Conservation (phyloP, 2,888 invertebrate genomes). For the Volucella bombylans region DNA sequence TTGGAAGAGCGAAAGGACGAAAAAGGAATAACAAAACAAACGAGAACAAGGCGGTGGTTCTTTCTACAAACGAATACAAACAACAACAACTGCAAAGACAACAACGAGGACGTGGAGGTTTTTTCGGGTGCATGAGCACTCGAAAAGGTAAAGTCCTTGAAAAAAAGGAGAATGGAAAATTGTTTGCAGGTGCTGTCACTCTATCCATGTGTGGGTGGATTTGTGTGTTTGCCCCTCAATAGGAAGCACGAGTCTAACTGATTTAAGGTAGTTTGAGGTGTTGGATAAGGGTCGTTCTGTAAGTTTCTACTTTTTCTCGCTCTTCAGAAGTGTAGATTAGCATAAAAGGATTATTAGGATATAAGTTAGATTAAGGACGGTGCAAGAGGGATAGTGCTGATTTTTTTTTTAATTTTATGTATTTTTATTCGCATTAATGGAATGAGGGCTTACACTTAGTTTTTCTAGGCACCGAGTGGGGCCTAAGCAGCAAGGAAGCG, state of each 20-base stretch:
- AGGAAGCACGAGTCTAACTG: conserved; percentile 5
- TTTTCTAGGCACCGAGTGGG: too few relatives aligned
- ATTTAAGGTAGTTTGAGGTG: background rate
- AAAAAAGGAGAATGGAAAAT: conserved; percentile 17
- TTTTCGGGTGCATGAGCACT: conserved; percentile 57
- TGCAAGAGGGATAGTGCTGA: background rate
- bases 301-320: background rate
- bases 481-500: too few relatives aligned
- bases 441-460: background rate
- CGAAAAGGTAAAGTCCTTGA: conserved; percentile 59
- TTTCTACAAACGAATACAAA: background rate
- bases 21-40: conserved; percentile 37
- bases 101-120: background rate
- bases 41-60: conserved; percentile 71
- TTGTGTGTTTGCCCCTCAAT: background rate
- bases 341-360: conserved; percentile 47
- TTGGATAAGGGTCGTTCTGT: conserved; percentile 13
- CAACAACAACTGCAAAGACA: too few relatives aligned
- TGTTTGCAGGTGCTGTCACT: background rate
- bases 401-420: background rate
- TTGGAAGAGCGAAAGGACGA: conserved; percentile 22
- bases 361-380: conserved; percentile 17
- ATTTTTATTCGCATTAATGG: background rate
- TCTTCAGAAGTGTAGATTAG: conserved; percentile 31
- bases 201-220: background rate